phyloP scores from a whole-genome alignment of 2,888 invertebrate genomes.

The Ophion ventricosus region DNA sequence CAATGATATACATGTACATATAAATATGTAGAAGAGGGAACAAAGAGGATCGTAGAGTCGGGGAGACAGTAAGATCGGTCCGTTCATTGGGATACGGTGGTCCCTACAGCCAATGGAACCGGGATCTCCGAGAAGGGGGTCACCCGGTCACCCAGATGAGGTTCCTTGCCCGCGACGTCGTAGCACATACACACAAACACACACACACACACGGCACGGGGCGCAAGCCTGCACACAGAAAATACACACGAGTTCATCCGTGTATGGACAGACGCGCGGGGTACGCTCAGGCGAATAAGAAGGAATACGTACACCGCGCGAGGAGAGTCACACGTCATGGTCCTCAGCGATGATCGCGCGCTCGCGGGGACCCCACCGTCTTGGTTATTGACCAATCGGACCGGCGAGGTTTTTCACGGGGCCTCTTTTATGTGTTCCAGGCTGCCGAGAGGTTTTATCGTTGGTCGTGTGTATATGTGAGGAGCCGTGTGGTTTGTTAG shows the following conservation, averaged over 20 bases:
- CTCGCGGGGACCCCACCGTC: conserved; percentile 52
- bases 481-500: conserved; percentile 67
- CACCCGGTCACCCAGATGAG: conserved; percentile 82
- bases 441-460: background rate
- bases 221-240: background rate
- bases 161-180: conserved; percentile 78
- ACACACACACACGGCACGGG: background rate
- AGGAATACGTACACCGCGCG: conserved; percentile 3
- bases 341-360: conserved; percentile 62
- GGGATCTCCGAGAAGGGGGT: conserved; percentile 77
- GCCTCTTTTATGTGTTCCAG: conserved; percentile 36
- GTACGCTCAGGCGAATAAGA: background rate
- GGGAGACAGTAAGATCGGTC: conserved; percentile 46
- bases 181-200: conserved; percentile 6
- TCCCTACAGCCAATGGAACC: conserved; percentile 70
- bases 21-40: conserved; percentile 3
- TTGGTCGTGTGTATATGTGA: conserved; percentile 65
- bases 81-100: conserved; percentile 65
- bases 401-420: conserved; percentile 45
- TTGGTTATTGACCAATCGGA: conserved; percentile 64
- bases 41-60: conserved; percentile 17
- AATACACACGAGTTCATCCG: background rate
- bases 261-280: background rate
- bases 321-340: conserved; percentile 38
- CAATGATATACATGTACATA: background rate